Base-by-base conservation (phyloP, 2,888 invertebrate species). In the Craniophora ligustri region DNA sequence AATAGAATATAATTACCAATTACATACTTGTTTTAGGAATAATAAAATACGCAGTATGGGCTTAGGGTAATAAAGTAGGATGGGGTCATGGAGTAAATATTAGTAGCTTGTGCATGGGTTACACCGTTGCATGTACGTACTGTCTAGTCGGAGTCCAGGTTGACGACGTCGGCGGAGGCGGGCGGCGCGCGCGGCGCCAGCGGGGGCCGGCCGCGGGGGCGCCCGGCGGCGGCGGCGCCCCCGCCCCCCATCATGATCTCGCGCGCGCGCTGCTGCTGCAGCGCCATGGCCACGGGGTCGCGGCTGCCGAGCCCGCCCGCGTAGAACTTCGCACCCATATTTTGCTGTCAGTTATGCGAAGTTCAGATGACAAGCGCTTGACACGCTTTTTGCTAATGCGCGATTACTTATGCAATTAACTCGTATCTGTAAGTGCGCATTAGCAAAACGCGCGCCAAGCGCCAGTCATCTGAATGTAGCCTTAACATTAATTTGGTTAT, bases 271-370 rank as follows among this genome's bases (percentile, higher is more conserved):
- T 91, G 91, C 79, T 93, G 92, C 78, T 93, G 92, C 44, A 93
- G 77, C 60, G 91, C 91, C 92, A 94, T 93, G 66, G 92, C 92
- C 56, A 92, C 84, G 2, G 93, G 92, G 80, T 94, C 94, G 70
- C 94, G 92, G 76, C 92, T 92, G 82, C 94, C 94, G 16, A 94
- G 86, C 0, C 94, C 94, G 55, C 94, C 94, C 54, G 93, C 90
- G 85, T 94, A 94, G 81, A 86, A 87, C 85, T 94, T 94, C 50
- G 93, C 89, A 21, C 91, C 90, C 89, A 90, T 88, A 76, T 83
- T 79, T 73, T 81, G 72, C 5, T 31, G 35, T 41, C 16, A 61
- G 28, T 44, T 32, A 36, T 15, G 53, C 14, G 38, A 3, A 6
- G 31, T 47, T 65, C 68, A 65, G 48, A 21, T 65, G 67, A 58